Evolutionary conservation across 2,888 invertebrate species (phyloP).

Genomic region (Andrena bicolor): DNA sequence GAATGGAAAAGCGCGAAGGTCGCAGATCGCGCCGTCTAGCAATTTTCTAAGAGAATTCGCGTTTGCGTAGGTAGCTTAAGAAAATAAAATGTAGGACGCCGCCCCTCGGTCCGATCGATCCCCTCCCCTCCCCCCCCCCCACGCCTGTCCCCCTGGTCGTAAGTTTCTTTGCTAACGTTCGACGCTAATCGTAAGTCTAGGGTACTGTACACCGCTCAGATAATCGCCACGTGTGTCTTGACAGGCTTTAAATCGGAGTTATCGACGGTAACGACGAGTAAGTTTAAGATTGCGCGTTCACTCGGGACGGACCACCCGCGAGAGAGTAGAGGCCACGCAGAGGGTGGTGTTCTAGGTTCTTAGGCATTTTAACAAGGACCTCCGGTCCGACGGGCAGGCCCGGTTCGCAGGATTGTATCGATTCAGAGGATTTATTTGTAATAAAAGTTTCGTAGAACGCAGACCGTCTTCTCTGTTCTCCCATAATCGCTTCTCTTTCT

Average conservation of each 20-base stretch:
- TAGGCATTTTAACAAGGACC: slow-evolving; percentile 17
- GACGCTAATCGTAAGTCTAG: too few relatives aligned
- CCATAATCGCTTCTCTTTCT: not conserved
- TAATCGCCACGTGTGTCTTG: slow-evolving; percentile 44
- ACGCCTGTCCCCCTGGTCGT: too few relatives aligned
- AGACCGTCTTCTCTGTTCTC: not conserved
- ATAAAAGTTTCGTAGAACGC: slow-evolving; percentile 63
- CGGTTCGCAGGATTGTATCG: slow-evolving; percentile 43
- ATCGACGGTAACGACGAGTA: not conserved
- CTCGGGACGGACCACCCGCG: not conserved
- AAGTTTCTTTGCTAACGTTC: too few relatives aligned
- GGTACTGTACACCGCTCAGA: too few relatives aligned
- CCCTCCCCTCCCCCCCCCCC: too few relatives aligned
- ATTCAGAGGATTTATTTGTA: slow-evolving; percentile 64
- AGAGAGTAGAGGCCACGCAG: not conserved
- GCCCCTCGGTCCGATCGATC: too few relatives aligned
- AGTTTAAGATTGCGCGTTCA: slow-evolving; percentile 12
- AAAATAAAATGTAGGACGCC: too few relatives aligned
- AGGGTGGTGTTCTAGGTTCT: not conserved
- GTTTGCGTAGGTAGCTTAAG: too few relatives aligned
- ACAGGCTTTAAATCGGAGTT: slow-evolving; percentile 20
- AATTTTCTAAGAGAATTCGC: too few relatives aligned
- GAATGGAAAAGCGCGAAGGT: too few relatives aligned
- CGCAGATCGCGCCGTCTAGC: too few relatives aligned
- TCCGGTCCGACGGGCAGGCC: not conserved